Base-by-base conservation (phyloP, 2,888 invertebrate genomes). In the Neoitamus cyanurus region DNA sequence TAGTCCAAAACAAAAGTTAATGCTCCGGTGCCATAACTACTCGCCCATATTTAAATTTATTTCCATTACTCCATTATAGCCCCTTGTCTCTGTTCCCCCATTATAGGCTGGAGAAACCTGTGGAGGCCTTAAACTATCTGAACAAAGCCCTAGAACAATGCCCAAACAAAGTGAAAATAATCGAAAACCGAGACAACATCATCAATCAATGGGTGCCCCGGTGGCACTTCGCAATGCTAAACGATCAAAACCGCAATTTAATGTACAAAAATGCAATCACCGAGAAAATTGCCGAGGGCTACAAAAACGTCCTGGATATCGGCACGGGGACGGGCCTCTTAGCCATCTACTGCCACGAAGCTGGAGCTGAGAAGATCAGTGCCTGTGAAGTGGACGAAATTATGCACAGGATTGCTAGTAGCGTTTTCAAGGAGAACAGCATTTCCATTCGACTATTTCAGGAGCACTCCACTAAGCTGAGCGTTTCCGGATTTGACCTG, bases 141-240 rank as follows among this genome's bases (percentile, higher is more conserved):
- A 46, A 85, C 15, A 69, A 85, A 58, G 86, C 87, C 2, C 36
- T 85, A 3, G 31, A 84, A 83, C 58, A 86, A 68, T 83, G 83
- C 68, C 85, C 86, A 11, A 82, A n/a, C 13, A 84, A 84, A 20
- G 31, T 86, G 58, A 86, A 73, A 68, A 82, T 86, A 36, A 68
- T 85, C 9, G 75, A 84, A 48, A 86, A 86, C 75, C 68, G 82
- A 30, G 84, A 83, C 31, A 94, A 94, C 86, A 91, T 95, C 0
- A 94, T 94, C 88, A 94, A 95, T 89, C 91, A 94, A 86, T 91
- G 95, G 85, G 93, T 96, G 69, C 95, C 95, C 86, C 91, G 96
- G 80, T 97, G 97, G 96, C 96, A 97, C 90, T 96, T 94, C 90
- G 92, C 95, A 85, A 97, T 97, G 96, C 90, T 97, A 31, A 97